Evolutionary conservation across 2,888 invertebrate genomes (phyloP).

Genomic region (Melieria crassipennis): DNA sequence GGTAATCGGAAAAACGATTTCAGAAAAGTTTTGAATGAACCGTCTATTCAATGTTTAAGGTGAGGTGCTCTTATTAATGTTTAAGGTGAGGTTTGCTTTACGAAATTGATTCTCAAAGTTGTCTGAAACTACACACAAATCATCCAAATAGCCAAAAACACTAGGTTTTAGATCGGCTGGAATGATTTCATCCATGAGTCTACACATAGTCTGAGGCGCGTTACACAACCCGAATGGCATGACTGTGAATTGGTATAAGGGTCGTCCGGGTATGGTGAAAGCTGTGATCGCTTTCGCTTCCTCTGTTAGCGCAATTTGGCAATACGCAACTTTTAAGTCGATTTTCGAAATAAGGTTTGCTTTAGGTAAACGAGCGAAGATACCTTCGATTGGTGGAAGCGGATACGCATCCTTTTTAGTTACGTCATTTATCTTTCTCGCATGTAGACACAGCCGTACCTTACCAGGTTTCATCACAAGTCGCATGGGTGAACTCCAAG

Average conservation of each 20-base stretch:
- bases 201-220: constrained; percentile 10
- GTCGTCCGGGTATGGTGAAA: background rate
- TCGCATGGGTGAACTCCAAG: too few species aligned
- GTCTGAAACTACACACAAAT: constrained; percentile 33
- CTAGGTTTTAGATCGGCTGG: constrained; percentile 24
- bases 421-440: too few species aligned
- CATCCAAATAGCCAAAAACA: constrained; percentile 39
- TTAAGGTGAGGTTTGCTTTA: constrained; percentile 30
- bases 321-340: constrained; percentile 36
- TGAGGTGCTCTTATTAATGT: constrained; percentile 27
- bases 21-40: constrained; percentile 40
- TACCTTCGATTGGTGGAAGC: too few species aligned
- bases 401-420: too few species aligned
- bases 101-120: constrained; percentile 29
- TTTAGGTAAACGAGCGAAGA: constrained; percentile 4
- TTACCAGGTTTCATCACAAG: too few species aligned
- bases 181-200: constrained; percentile 9
- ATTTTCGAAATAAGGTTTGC: constrained; percentile 34
- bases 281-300: constrained; percentile 25
- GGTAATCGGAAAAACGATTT: constrained; percentile 28
- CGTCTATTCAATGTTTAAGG: constrained; percentile 40
- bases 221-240: constrained; percentile 1
- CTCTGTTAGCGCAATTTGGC: constrained; percentile 36
- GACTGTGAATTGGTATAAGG: background rate
- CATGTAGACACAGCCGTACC: too few species aligned